Percentiles rank a stretch among this genome's conserved stretches.
phyloP scores from a whole-genome alignment of 2,797 vertebrate genomes.

The Limnodromus scolopaceus region DNA sequence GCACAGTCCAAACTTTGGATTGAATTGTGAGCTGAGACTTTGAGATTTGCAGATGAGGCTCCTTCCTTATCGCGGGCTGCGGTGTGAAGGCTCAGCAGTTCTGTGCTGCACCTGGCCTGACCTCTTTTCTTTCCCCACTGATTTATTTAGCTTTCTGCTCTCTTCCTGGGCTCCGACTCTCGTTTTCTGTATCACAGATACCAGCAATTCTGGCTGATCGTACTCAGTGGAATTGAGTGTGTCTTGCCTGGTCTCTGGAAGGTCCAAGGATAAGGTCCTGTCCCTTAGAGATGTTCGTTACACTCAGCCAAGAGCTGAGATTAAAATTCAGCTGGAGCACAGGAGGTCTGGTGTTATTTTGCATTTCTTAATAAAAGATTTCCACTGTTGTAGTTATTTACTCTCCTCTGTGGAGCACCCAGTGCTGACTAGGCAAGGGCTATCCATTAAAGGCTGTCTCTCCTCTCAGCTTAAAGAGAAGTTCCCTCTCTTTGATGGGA shows the following conservation, averaged over 20 bases:
- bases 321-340: slow-evolving; percentile 40
- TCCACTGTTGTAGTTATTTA: slow-evolving; percentile 49
- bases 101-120: slow-evolving; percentile 56
- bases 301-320: background rate
- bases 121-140: slow-evolving; percentile 10
- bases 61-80: background rate
- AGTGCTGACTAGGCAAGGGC: slow-evolving; percentile 64
- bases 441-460: slow-evolving; percentile 56
- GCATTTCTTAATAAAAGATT: slow-evolving; percentile 56
- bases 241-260: background rate
- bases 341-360: slow-evolving; percentile 50
- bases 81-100: slow-evolving; percentile 57
- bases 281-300: background rate
- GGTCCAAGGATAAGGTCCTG: background rate
- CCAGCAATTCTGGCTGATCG: background rate
- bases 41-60: slow-evolving; percentile 39
- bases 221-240: background rate
- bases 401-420: slow-evolving; percentile 35
- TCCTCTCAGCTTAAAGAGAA: slow-evolving; percentile 46
- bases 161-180: background rate
- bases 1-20: background rate
- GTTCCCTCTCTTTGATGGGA: slow-evolving; percentile 28
- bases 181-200: background rate
- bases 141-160: slow-evolving; percentile 56
- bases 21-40: slow-evolving; percentile 27